A percentile compares a stretch with the other conserved stretches of the same genome.
These are phyloP conservation scores for Beris morrisii DNA, from an alignment of 2,888 invertebrate genomes.

Conservation along the genomic window DNA sequence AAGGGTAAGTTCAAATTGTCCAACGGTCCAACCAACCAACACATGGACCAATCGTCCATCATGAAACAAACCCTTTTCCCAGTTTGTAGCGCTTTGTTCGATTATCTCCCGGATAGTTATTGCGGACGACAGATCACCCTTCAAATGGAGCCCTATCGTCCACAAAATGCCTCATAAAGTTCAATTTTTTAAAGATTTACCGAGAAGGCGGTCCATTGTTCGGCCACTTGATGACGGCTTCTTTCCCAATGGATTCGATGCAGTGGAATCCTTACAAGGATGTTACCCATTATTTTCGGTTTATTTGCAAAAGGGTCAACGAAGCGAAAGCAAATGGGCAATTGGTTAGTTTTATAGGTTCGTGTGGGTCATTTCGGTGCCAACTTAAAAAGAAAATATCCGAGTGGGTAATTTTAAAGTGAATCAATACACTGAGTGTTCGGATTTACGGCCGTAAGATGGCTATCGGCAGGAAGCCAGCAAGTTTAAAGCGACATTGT, in stretches of 20 bases:
- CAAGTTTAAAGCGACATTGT: too few relatives aligned
- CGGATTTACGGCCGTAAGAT: too few relatives aligned
- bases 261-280: not conserved
- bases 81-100: conserved; percentile 12
- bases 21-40: not conserved
- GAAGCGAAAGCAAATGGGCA: conserved; percentile 24
- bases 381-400: not conserved
- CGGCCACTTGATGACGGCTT: conserved; percentile 1
- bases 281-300: not conserved
- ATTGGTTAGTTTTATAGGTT: conserved; percentile 15
- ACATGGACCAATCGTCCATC: not conserved
- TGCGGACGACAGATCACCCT: conserved; percentile 6
- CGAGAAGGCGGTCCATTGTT: conserved; percentile 17
- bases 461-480: too few relatives aligned
- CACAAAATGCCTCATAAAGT: conserved; percentile 24
- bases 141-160: conserved; percentile 17
- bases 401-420: conserved; percentile 8
- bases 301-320: conserved; percentile 15
- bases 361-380: conserved; percentile 11
- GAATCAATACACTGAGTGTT: not conserved
- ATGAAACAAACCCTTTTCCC: conserved; percentile 22
- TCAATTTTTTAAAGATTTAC: conserved; percentile 24
- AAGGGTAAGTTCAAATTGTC: conserved; percentile 6
- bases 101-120: conserved; percentile 17
- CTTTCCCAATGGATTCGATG: conserved; percentile 1